Base-by-base conservation (phyloP, 1,140 invertebrate species). In the Drosophila kepulauana region DNA sequence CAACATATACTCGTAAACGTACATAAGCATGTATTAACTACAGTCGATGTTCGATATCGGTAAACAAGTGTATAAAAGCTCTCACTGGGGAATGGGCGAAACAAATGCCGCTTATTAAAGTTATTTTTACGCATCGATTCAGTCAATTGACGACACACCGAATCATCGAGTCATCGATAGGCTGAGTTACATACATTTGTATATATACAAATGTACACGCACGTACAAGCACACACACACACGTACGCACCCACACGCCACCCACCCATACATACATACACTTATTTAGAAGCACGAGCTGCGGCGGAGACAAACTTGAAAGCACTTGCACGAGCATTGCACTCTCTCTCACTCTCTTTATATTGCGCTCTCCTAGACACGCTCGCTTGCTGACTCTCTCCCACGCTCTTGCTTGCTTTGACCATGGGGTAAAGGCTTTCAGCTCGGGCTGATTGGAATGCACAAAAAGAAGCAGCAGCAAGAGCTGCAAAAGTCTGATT, bases 41-140 rank as follows among this genome's bases (percentile, higher is more conserved):
- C 30, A 58, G 35, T 62, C 15, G 30, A 13, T 46, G 45, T 74
- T 80, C 68, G 63, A 77, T 77, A 68, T 77, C 49, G 51, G 63
- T 69, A 65, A 77, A 73, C 79, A 78, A 68, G 81, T 81, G 75
- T 75, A 43, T 43, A 43, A 43, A 43, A 43, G 41, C 41, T 43
- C 41, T 43, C 41, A 43, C 11, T 13, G 48, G 48, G 15, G 15
- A 7, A 28, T 11, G 64, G 64, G 56, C 56, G 68, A 56, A 67
- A 79, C 56, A 72, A 82, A 61, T 56, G 33, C 33, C 43, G 75
- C 75, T 82, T 74, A 79, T 87, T 79, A 82, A 68, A 88, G 80
- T 67, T 87, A 88, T 87, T 87, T 87, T 82, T 87, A 87, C 82
- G 79, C 79, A 76, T 70, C 80, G 82, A 87, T 88, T 88, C 84